Percentiles rank a stretch among this genome's conserved stretches.
phyloP scores from a whole-genome alignment of 2,797 vertebrate genomes.

The Phyllotis vaccarum region DNA sequence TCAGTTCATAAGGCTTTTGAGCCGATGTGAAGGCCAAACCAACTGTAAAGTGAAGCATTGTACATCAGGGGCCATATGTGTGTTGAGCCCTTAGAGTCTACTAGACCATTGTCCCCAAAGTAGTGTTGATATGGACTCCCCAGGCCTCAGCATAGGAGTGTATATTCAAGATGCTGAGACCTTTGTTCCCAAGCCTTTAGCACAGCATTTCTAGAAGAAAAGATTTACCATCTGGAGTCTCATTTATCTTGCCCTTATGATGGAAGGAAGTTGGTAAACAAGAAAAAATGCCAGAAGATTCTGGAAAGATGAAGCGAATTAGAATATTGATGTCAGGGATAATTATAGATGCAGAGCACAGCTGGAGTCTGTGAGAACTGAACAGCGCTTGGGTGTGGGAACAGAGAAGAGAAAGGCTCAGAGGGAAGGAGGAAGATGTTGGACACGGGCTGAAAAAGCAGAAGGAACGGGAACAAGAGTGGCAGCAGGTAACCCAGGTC shows the following conservation, averaged over 20 bases:
- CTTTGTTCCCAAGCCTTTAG: conserved; percentile 20
- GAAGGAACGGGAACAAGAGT: not conserved
- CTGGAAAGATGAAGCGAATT: not conserved
- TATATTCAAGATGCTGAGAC: not conserved
- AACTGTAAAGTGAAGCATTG: not conserved
- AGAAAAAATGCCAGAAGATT: conserved; percentile 39
- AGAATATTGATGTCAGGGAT: not conserved
- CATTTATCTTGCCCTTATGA: conserved; percentile 48
- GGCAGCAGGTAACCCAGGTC: not conserved
- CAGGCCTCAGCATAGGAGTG: not conserved
- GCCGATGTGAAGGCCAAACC: not conserved
- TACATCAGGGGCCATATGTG: not conserved
- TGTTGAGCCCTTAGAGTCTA: not conserved
- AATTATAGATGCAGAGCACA: not conserved
- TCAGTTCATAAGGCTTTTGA: not conserved
- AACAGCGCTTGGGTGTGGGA: not conserved
- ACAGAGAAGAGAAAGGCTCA: not conserved
- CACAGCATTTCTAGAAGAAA: conserved; percentile 16
- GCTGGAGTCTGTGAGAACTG: not conserved
- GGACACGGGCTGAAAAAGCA: accelerated
- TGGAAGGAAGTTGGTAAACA: conserved; percentile 51
- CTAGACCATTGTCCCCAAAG: not conserved
- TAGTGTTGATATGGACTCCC: not conserved
- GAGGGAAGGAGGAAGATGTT: no score
- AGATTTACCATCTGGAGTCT: not conserved